A percentile compares a stretch with the other conserved stretches of the same genome.
phyloP scores from a whole-genome alignment of 2,113 vertebrate species.

The Neopipo cinnamomea region DNA sequence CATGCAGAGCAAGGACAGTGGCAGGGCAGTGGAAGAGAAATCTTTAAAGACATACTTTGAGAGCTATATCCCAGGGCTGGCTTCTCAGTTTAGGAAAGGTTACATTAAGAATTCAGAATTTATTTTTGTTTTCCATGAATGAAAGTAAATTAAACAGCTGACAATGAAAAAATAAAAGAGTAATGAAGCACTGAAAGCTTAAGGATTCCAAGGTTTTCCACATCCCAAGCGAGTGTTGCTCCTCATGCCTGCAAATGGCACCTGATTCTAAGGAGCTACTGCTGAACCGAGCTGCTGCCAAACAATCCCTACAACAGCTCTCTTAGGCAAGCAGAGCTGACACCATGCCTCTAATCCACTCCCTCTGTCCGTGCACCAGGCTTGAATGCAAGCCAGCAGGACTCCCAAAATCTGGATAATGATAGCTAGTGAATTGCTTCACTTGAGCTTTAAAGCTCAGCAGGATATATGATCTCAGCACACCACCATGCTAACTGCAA shows the following conservation, averaged over 20 bases:
- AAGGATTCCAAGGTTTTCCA: not conserved
- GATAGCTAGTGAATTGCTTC: not conserved
- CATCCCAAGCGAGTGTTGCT: not conserved
- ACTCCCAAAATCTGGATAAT: not conserved
- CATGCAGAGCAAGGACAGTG: not conserved
- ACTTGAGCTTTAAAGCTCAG: not conserved
- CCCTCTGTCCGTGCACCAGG: fast-evolving
- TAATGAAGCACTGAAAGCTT: not conserved
- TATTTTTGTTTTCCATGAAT: not conserved
- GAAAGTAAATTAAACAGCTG: not conserved
- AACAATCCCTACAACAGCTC: not conserved
- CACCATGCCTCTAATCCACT: not conserved
- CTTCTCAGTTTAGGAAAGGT: not conserved
- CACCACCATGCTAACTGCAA: not conserved
- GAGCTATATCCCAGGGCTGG: not conserved
- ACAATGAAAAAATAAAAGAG: not conserved
- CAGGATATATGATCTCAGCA: not conserved
- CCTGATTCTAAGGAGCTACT: not conserved
- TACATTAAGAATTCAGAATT: not conserved
- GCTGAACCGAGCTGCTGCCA: not conserved
- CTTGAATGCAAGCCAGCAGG: not conserved
- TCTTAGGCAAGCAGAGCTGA: not conserved
- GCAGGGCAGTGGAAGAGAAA: not conserved
- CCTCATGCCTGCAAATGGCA: not conserved
- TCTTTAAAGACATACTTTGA: not conserved